Base-by-base conservation (phyloP, 1,140 invertebrate genomes). In the Eumeta japonica region DNA sequence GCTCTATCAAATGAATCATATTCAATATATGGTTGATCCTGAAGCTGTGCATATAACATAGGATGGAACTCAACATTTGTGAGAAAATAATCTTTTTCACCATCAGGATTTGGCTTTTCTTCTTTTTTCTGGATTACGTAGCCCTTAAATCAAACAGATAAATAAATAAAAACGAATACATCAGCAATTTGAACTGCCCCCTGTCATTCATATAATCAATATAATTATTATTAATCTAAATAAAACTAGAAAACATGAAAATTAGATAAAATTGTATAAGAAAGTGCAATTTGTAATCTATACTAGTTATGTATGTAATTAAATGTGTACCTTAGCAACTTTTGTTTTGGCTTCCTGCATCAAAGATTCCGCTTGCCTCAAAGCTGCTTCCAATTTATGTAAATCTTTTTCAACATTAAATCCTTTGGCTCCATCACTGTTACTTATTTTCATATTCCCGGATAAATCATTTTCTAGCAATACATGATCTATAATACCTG, bases 21-120 rank as follows among this genome's bases (percentile, higher is more conserved):
- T 49, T 87, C 82, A 18, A 81, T 68, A 36, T 76, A 76, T 0
- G 82, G 81, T 41, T 73, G 70, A 9, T 79, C 59, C 47, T 80
- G 79, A 63, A 86, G 81, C 56, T 96, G 92, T 10, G 79, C 71
- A 58, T 88, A 92, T 15, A 87, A 71, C 44, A 81, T 76, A 4
- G 96, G 94, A 77, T 97, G 92, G 68, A 97, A 98, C 71, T 97
- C 94, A 52, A 92, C 79, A 62, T 92, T 94, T 37, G 87, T 85
- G 32, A 81, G 77, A 30, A 89, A 80, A 57, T 85, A 83, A 19
- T 86, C 82, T 39, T 79, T 62, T 2, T 56, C 58, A 12, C 74
- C 81, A 28, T 84, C 79, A n/a, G 79, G 66, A 33, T 72, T 72
- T 0, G 83, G 79, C 46, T 86, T 83, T 39, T 83, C 80, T 62